phyloP scores from a whole-genome alignment of 2,888 invertebrate species.

The Epirrhoe alternata region DNA sequence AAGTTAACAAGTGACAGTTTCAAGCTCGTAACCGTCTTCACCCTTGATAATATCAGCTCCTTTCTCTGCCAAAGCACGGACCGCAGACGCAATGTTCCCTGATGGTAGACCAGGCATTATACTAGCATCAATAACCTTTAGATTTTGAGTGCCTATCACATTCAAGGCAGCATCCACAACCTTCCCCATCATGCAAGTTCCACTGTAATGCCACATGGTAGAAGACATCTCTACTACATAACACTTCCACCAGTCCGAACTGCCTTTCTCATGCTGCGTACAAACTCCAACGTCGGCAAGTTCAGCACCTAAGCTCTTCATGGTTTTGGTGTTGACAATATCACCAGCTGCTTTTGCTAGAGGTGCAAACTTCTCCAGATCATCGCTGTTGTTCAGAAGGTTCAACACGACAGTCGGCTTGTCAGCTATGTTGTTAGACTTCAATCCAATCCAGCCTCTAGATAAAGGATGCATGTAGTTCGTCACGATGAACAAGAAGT shows the following conservation, averaged over 20 bases:
- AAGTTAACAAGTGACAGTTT: too few species aligned
- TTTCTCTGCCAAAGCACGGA: constrained; percentile 42
- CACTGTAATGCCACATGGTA: constrained; percentile 48
- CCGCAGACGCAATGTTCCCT: constrained; percentile 37
- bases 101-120: constrained; percentile 34
- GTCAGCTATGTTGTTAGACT: constrained; percentile 31
- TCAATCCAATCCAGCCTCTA: constrained; percentile 39
- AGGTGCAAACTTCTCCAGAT: constrained; percentile 28
- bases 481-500: constrained; percentile 25
- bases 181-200: constrained; percentile 45
- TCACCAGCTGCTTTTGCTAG: not conserved
- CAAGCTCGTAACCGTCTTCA: constrained; percentile 5
- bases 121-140: constrained; percentile 46
- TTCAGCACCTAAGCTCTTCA: constrained; percentile 31
- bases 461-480: constrained; percentile 46
- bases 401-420: constrained; percentile 34
- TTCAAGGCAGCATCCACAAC: constrained; percentile 41
- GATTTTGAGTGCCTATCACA: constrained; percentile 33
- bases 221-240: constrained; percentile 42
- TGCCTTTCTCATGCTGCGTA: constrained; percentile 7
- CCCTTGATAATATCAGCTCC: constrained; percentile 34
- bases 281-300: constrained; percentile 28
- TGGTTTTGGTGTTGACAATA: constrained; percentile 28
- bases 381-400: constrained; percentile 17
- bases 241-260: constrained; percentile 44